Evolutionary conservation across 2,797 vertebrate genomes (phyloP), one percentile per base, ranked within the genome.

Genomic region (Clarias fuscus): DNA sequence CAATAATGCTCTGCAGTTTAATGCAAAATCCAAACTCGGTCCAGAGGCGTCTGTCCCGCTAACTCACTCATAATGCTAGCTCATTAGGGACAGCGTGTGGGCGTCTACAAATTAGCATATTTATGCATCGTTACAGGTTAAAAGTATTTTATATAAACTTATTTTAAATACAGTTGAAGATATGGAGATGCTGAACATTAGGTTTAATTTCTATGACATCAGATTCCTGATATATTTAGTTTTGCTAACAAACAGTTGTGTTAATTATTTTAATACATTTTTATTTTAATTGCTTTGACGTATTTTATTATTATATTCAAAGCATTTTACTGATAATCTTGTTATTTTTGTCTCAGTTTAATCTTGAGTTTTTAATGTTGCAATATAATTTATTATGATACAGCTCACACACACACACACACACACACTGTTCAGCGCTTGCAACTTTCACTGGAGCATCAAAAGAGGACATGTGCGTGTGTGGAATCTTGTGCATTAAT

Each of bases 381-480:
- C 8, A 48, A 48, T 43, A 43, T 43, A 48, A 48, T 2, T 20
- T 8, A 8, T 65, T 13, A 27, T 37, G 33, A 20, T 70, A 70
- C 5, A 37, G 30, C 17, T 8, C 65, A 30, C n/a, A 67, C 65
- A 33, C 64, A 67, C 65, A 30, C 65, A 30, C 85, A 18, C 68
- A 18, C 68, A 37, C 33, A 20, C 68, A 2, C 22, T 73, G 79
- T 89, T 89, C 75, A 84, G 77, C 56, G n/a, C 37, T 78, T 79
- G 68, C 40, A 62, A 62, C 86, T 73, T n/a, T 20, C 30, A 70
- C 20, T 79, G 59, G 8, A 43, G 70, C 70, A 83, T 86, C 37
- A 72, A 76, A 83, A 88, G 37, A 64, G 59, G 27, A 5, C 37
- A 53, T 37, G 30, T 17, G 67, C 3, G 67, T 70, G 27, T 75